Percentiles rank a stretch among this genome's conserved stretches.
phyloP scores from a whole-genome alignment of 2,888 invertebrate genomes.

The Latheticus oryzae region DNA sequence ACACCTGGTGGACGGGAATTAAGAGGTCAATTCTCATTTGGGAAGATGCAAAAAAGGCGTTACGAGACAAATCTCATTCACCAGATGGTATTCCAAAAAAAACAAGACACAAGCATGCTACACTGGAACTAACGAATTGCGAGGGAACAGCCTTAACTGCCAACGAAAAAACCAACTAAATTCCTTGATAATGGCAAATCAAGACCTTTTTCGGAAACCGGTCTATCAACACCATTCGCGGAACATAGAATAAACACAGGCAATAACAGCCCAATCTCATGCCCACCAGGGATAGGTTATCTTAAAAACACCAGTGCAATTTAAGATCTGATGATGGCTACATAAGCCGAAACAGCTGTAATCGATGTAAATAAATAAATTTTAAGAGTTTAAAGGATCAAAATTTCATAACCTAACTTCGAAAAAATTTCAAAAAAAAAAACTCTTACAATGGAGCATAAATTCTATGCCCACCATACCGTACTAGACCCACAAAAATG shows the following conservation, averaged over 20 bases:
- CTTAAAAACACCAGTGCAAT: too few species aligned
- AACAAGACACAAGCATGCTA: not conserved
- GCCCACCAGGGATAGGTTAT: too few species aligned
- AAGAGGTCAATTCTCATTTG: slow-evolving; percentile 29
- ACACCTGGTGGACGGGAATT: slow-evolving; percentile 41
- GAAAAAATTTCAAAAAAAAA: too few species aligned
- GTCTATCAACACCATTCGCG: not conserved
- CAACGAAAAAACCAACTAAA: not conserved
- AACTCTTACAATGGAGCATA: not conserved
- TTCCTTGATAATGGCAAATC: not conserved
- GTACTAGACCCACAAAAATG: not conserved
- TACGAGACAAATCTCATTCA: slow-evolving; percentile 1
- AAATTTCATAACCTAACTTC: too few species aligned
- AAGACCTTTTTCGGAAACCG: not conserved
- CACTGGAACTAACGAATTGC: not conserved
- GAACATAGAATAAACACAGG: not conserved
- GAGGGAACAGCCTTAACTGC: not conserved
- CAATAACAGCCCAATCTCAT: not conserved
- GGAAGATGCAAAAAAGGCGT: not conserved
- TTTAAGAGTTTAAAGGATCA: too few species aligned
- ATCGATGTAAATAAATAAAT: too few species aligned
- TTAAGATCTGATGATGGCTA: too few species aligned
- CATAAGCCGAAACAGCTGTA: too few species aligned
- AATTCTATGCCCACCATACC: not conserved
- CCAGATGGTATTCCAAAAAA: not conserved